Conservation (phyloP, 2,888 invertebrate genomes). For the Acrobasis consociella region DNA sequence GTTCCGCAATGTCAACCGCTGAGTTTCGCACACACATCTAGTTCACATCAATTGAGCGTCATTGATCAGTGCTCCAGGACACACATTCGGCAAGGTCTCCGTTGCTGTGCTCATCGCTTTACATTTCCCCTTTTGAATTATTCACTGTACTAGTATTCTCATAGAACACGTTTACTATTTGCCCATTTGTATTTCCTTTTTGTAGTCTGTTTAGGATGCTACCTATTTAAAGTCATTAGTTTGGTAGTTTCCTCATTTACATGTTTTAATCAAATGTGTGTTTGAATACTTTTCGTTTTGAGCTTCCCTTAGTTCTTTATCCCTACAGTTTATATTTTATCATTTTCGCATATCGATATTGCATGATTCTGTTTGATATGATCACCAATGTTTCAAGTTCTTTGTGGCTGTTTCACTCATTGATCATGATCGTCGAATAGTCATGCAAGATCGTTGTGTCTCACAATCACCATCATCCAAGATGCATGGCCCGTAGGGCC, state of each 20-base stretch:
- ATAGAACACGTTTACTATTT: slow-evolving; percentile 24
- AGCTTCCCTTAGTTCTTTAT: neutral
- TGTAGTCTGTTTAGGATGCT: slow-evolving; percentile 6
- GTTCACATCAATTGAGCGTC: slow-evolving; percentile 76
- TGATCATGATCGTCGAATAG: slow-evolving; percentile 26
- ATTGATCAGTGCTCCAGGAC: slow-evolving; percentile 71
- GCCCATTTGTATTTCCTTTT: slow-evolving; percentile 6
- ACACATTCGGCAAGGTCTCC: slow-evolving; percentile 67
- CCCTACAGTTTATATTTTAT: slow-evolving; percentile 38
- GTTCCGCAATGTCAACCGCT: slow-evolving; percentile 57
- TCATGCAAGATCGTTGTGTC: slow-evolving; percentile 51
- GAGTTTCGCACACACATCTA: slow-evolving; percentile 74
- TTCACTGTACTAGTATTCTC: slow-evolving; percentile 19
- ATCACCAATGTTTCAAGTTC: neutral
- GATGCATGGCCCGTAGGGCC: slow-evolving; percentile 76
- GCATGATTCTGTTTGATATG: slow-evolving; percentile 39
- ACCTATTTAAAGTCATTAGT: slow-evolving; percentile 12
- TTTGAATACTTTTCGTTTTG: neutral
- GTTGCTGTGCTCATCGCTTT: slow-evolving; percentile 45
- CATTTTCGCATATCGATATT: slow-evolving; percentile 41
- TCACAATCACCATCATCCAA: slow-evolving; percentile 54
- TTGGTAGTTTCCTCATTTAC: neutral
- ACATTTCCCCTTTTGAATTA: slow-evolving; percentile 30
- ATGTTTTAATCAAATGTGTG: neutral
- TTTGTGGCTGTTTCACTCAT: neutral